Evolutionary conservation across 2,797 vertebrate genomes (phyloP).

Genomic region (Acrossocheilus fasciatus): DNA sequence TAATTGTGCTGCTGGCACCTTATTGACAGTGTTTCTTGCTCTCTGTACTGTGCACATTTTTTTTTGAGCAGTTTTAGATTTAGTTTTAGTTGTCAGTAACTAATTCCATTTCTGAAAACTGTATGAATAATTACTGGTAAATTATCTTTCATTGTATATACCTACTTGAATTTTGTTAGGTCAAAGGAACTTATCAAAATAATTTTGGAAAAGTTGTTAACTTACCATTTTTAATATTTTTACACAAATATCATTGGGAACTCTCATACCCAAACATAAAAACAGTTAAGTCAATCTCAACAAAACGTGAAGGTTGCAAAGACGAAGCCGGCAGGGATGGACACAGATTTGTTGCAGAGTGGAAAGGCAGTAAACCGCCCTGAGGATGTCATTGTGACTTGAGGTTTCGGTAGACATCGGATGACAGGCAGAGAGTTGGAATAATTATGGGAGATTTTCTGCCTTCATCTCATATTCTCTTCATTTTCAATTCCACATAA

Average conservation of each 20-base stretch:
- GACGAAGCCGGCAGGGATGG: constrained; percentile 8
- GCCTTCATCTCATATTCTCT: constrained; percentile 26
- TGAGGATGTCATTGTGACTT: constrained; percentile 9
- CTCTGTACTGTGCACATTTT: constrained; percentile 30
- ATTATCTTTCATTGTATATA: neutral
- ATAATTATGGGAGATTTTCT: constrained; percentile 38
- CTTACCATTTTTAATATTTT: neutral
- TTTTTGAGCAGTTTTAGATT: neutral
- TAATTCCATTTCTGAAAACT: neutral
- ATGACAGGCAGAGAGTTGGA: constrained; percentile 33
- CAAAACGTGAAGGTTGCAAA: neutral
- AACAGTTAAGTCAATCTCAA: neutral
- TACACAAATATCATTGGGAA: neutral
- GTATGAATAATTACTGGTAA: neutral
- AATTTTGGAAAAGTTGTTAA: neutral
- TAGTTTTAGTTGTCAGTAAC: neutral
- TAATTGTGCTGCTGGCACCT: constrained; percentile 43
- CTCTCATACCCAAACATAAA: neutral
- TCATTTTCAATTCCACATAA: constrained; percentile 53
- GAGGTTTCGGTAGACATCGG: constrained; percentile 19
- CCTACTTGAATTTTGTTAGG: neutral
- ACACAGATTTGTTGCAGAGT: constrained; percentile 25
- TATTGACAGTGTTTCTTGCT: constrained; percentile 52
- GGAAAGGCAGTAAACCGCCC: neutral
- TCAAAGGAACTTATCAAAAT: neutral